Conservation (phyloP, 2,888 invertebrate species). For the Oscheius sp. region DNA sequence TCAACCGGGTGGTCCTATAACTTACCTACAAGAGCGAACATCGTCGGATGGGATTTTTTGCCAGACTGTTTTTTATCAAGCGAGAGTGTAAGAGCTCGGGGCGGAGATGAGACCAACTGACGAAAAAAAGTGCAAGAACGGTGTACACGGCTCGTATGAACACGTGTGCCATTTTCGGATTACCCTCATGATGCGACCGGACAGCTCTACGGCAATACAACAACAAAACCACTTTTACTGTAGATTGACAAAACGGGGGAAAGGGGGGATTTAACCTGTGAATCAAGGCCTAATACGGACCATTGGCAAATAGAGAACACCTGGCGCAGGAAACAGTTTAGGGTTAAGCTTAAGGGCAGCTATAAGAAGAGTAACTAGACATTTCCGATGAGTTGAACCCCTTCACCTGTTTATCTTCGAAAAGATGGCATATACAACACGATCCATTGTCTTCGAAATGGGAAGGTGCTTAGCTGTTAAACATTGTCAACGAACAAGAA, state of each 20-base stretch:
- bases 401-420: constrained; percentile 22
- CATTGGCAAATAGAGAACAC: constrained; percentile 13
- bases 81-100: constrained; percentile 27
- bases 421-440: too few relatives aligned
- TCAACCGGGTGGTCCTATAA: constrained; percentile 8
- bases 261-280: background rate
- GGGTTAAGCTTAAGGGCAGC: background rate
- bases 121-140: constrained; percentile 28
- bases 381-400: background rate
- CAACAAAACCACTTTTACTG: background rate
- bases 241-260: background rate
- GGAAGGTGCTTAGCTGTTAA: too few relatives aligned
- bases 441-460: too few relatives aligned
- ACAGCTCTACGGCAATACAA: background rate
- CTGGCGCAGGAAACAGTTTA: background rate
- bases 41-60: constrained; percentile 10
- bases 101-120: constrained; percentile 28
- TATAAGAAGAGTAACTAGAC: background rate
- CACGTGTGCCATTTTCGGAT: constrained; percentile 28
- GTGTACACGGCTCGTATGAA: constrained; percentile 12
- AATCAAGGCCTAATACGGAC: constrained; percentile 3
- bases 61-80: constrained; percentile 28
- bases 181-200: constrained; percentile 22
- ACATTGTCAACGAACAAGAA: too few relatives aligned
- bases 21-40: constrained; percentile 19